Evolutionary conservation across 2,113 vertebrate genomes (phyloP), one percentile per base, ranked within the genome.

Genomic region (Microcebus ravelobensis): DNA sequence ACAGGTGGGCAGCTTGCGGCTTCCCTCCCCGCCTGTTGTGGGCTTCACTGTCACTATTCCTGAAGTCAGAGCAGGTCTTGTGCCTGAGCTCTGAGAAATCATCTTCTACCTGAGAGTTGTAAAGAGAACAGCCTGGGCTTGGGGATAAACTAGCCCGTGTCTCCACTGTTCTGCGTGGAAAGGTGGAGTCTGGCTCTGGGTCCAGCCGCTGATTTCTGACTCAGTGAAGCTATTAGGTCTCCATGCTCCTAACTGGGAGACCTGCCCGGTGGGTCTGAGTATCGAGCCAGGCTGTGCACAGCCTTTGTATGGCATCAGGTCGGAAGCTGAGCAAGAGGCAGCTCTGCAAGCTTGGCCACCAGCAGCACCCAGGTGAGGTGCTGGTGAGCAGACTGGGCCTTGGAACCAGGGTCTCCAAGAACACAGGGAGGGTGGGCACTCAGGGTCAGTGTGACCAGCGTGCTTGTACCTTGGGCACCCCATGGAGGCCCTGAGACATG

Each of bases 91-190:
- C 6, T 45, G 80, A 94, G 84, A 71, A 93, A 21, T 18, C 59
- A 2, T 65, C 50, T 55, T 23, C 91, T 52, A 80, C 31, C 76
- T 81, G 55, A 23, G 14, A 81, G 61, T 4, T 0, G 59, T 29
- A 6, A 0, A 0, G 21, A 10, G 48, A 14, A 59, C 74, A 77
- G 15, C 25, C 20, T 39, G n/a, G 48, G 14, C 23, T 4, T 17
- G 23, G 45, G 11, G 63, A 6, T 23, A 29, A 13, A 4, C 29
- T 48, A 57, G 63, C 27, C 45, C 12, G 8, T 29, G 23, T 17
- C 27, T 11, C 36, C 59, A 5, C 25, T 27, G 27, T n/a, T 42
- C 34, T 9, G 4, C 18, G 2, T n/a, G 65, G 48, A 85, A 79
- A 52, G 17, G 21, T 14, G 4, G 0, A 2, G 42, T 6, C 68